Evolutionary conservation across 2,113 vertebrate species (phyloP), one percentile per base, ranked within the genome.

Genomic region (Mastomys coucha): DNA sequence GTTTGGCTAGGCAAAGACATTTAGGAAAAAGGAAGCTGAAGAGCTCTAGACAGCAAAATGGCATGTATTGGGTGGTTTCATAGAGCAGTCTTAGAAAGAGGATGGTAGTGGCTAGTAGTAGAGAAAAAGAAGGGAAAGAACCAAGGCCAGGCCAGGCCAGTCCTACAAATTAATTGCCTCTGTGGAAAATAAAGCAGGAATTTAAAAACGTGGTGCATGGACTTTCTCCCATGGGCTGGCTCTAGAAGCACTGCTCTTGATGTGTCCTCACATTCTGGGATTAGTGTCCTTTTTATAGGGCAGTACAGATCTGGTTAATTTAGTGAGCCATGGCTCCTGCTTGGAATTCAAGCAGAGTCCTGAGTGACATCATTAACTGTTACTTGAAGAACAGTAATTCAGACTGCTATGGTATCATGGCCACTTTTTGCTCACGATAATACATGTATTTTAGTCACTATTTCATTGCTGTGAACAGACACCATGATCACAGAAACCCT

Each of bases 341-440:
- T 69, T 91, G 76, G 88, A 82, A 58, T 75, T 80, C 84, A 84
- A 91, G 53, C 70, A 56, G 53, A 91, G 33, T 67, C 51, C 45
- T 88, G 28, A 96, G 82, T 93, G 51, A 89, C 1, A 7, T 33
- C 20, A 72, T 77, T 42, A 58, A 84, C 72, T 53, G 39, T 8
- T 60, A 45, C 81, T 85, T 28, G 91, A 87, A 88, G 77, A 96
- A 88, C 2, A 26, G 28, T 93, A 65, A 91, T 65, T 39, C 73
- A 31, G 39, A 51, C n/a, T 60, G 31, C 31, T 58, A 33, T 12
- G 33, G 53, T 90, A 88, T 93, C 60, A 77, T 56, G 76, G 80
- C 24, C 8, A 49, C 67, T 58, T 73, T 72, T 69, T 88, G 45
- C 28, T 69, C 33, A 39, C 28, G 22, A 65, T 13, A 75, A 39